Evolutionary conservation across 2,888 invertebrate genomes (phyloP).

Genomic region (Teleogryllus oceanicus): DNA sequence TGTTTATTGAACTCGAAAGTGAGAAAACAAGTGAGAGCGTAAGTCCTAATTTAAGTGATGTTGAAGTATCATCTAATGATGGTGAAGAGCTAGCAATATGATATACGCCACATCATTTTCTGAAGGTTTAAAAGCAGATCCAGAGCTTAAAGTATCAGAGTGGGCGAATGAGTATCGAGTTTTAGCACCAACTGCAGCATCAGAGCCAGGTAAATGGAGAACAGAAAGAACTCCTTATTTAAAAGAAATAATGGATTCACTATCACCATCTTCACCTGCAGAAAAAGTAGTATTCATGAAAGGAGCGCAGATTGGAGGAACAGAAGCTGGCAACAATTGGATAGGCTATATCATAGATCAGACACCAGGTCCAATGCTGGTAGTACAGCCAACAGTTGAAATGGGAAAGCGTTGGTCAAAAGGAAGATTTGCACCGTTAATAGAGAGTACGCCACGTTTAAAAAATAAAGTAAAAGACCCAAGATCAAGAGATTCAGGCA

Average conservation of each 20-base stretch:
- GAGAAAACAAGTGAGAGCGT: too few relatives aligned
- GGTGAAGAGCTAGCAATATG: background rate
- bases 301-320: slow-evolving; percentile 22
- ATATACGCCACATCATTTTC: slow-evolving; percentile 5
- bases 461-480: slow-evolving; percentile 24
- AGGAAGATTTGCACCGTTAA: slow-evolving; percentile 20
- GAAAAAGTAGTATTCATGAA: slow-evolving; percentile 21
- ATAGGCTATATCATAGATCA: slow-evolving; percentile 18
- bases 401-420: slow-evolving; percentile 21
- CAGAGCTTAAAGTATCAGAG: background rate
- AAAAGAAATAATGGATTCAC: slow-evolving; percentile 21
- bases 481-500: slow-evolving; percentile 21
- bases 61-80: too few relatives aligned
- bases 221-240: slow-evolving; percentile 22
- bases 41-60: slow-evolving; percentile 21
- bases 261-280: background rate
- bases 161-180: slow-evolving; percentile 21
- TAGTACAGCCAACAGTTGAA: slow-evolving; percentile 24
- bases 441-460: slow-evolving; percentile 20
- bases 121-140: slow-evolving; percentile 22
- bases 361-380: slow-evolving; percentile 19
- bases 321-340: slow-evolving; percentile 23
- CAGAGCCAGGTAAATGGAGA: slow-evolving; percentile 23
- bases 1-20: slow-evolving; percentile 28
- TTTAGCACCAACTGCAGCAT: slow-evolving; percentile 12